These are phyloP conservation scores for Rhyzopertha dominica DNA, from an alignment of 1,140 invertebrate species.

Conservation along the genomic window DNA sequence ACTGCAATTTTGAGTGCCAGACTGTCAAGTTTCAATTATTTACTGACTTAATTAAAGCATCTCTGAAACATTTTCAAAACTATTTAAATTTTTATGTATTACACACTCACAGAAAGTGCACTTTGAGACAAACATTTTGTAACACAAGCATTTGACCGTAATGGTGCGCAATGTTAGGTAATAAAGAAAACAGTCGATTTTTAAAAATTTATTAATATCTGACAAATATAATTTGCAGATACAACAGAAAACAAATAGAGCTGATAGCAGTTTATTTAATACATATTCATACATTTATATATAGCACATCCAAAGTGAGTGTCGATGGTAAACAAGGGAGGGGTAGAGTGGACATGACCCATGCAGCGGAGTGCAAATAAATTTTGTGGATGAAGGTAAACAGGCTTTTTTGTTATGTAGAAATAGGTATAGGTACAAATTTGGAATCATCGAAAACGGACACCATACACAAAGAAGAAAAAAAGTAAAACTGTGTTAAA, in stretches of 20 bases:
- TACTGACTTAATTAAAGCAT: too few species aligned
- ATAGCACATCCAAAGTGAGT: slow-evolving; percentile 48
- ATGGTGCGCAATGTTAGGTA: too few species aligned
- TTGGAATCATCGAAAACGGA: slow-evolving; percentile 34
- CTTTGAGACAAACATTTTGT: too few species aligned
- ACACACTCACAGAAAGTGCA: too few species aligned
- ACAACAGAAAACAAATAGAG: slow-evolving; percentile 47
- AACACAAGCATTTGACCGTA: too few species aligned
- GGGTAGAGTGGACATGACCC: slow-evolving; percentile 29
- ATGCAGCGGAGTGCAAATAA: slow-evolving; percentile 41
- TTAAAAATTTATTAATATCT: slow-evolving; percentile 46
- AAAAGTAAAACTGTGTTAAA: slow-evolving; percentile 44
- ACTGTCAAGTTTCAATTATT: too few species aligned
- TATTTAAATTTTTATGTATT: too few species aligned
- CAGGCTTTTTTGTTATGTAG: slow-evolving; percentile 25
- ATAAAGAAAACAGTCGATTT: too few species aligned
- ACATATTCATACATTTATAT: slow-evolving; percentile 49
- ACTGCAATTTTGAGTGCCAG: too few species aligned
- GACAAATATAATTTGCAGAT: slow-evolving; percentile 44
- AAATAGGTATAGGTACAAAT: slow-evolving; percentile 35
- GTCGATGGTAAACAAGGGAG: slow-evolving; percentile 42
- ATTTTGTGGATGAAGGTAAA: slow-evolving; percentile 33
- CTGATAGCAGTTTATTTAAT: slow-evolving; percentile 48
- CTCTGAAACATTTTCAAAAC: too few species aligned
- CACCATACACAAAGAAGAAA: slow-evolving; percentile 19